Evolutionary conservation across 2,888 invertebrate species (phyloP), one percentile per base, ranked within the genome.

Genomic region (Dysmachus trigonus): DNA sequence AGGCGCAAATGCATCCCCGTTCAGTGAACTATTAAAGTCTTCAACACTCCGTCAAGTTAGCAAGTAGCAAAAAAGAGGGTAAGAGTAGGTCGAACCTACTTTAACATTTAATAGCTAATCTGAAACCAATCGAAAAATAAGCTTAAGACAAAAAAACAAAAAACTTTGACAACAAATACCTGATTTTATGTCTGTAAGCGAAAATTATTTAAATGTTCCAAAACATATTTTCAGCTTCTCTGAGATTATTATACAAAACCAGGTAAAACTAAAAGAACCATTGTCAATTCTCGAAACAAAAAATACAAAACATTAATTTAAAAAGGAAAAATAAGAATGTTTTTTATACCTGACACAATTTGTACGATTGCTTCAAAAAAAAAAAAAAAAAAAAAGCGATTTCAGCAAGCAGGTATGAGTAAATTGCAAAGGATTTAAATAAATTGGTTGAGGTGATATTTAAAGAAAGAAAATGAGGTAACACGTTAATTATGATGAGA

Each of bases 401-500:
- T 77, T 22, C 72, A 85, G 47, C 38, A 77, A 77, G n/a, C 76
- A 86, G 73, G 41, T 27, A 62, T 62, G 62, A 62, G 18, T 62
- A 62, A 62, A 62, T 62, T 62, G 62, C 62, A 62, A 62, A 62
- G 62, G 62, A 62, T 62, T 62, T 41, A 84, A 38, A 85, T 77
- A 53, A 38, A 86, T 86, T 86, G 85, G 85, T 86, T 86, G 79
- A 79, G 85, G 85, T 86, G 85, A 79, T 86, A 79, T 72, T 86
- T 86, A 79, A 81, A 86, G 35, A 84, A 41, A n/a, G 31, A 77
- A 62, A 86, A 22, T 62, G 62, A 62, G 62, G 62, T 71, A 79
- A 86, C 77, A 72, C 33, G 33, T 31, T 72, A 85, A 79, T 22
- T 47, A 85, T n/a, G 47, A 47, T n/a, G 53, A 72, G 77, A 77